These are phyloP conservation scores for Semibalanus balanoides DNA, from an alignment of 1,140 invertebrate species.

Conservation along the genomic window DNA sequence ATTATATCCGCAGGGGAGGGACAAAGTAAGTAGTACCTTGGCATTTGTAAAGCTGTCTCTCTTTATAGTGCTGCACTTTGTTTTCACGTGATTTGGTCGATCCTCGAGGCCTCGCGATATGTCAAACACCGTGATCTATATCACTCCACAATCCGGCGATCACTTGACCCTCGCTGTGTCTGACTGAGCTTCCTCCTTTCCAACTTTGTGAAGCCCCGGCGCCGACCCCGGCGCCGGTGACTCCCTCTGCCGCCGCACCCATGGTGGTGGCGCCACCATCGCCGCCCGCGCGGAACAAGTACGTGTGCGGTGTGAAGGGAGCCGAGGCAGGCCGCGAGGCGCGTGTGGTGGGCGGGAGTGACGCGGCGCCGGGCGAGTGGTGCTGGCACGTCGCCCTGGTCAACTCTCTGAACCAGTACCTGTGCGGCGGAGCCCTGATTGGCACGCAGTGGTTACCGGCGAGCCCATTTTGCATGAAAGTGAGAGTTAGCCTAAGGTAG, in stretches of 20 bases:
- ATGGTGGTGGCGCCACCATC: background rate
- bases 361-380: slow-evolving; percentile 79
- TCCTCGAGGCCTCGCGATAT: too few relatives aligned
- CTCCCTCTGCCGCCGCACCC: slow-evolving; percentile 3
- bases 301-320: slow-evolving; percentile 81
- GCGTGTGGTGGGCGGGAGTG: slow-evolving; percentile 76
- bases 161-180: background rate
- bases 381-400: slow-evolving; percentile 91
- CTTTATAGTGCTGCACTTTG: too few relatives aligned
- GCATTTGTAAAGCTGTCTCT: too few relatives aligned
- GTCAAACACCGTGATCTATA: too few relatives aligned
- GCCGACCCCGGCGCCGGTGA: background rate
- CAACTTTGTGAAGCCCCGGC: background rate
- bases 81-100: too few relatives aligned
- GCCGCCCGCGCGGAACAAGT: slow-evolving; percentile 43
- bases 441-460: slow-evolving; percentile 89
- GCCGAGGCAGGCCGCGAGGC: slow-evolving; percentile 31
- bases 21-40: too few relatives aligned
- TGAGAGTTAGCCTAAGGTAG: too few relatives aligned
- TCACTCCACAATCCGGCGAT: too few relatives aligned
- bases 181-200: background rate
- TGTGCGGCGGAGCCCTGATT: slow-evolving; percentile 89
- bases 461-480: too few relatives aligned
- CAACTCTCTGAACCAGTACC: slow-evolving; percentile 81
- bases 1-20: too few relatives aligned